These are phyloP conservation scores for Lepus townsendii DNA, from an alignment of 2,797 vertebrate genomes.

Conservation along the genomic window DNA sequence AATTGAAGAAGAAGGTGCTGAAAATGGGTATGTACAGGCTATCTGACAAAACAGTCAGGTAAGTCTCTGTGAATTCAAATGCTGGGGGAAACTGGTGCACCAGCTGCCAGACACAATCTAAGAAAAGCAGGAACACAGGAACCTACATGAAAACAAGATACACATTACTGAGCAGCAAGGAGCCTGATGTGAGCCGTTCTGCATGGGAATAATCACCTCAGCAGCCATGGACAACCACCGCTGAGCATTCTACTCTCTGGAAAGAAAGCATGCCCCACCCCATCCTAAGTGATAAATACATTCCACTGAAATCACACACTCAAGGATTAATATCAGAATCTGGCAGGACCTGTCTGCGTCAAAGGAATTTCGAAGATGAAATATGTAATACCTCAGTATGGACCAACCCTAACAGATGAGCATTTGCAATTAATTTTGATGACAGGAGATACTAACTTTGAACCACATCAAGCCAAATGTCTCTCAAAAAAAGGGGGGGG, in stretches of 20 bases:
- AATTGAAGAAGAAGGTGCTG: constrained; percentile 95
- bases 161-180: not conserved
- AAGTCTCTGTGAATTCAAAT: constrained; percentile 95
- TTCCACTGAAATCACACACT: not conserved
- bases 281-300: not conserved
- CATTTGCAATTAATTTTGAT: not conserved
- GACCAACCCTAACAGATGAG: not conserved
- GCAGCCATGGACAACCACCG: not conserved
- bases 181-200: not conserved
- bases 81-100: constrained; percentile 92
- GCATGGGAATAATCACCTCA: not conserved
- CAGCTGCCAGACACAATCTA: constrained; percentile 95
- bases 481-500: not conserved
- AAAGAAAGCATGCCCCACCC: not conserved
- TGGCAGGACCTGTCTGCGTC: not conserved
- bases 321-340: not conserved
- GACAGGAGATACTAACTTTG: not conserved
- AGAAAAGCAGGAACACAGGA: constrained; percentile 93
- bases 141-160: constrained; percentile 85
- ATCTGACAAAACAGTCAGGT: constrained; percentile 94
- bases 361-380: not conserved
- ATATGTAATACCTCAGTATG: not conserved
- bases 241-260: not conserved
- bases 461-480: not conserved
- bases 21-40: constrained; percentile 93